These are phyloP conservation scores for Oreochromis niloticus DNA, from an alignment of 2,113 vertebrate species.

Conservation along the genomic window DNA sequence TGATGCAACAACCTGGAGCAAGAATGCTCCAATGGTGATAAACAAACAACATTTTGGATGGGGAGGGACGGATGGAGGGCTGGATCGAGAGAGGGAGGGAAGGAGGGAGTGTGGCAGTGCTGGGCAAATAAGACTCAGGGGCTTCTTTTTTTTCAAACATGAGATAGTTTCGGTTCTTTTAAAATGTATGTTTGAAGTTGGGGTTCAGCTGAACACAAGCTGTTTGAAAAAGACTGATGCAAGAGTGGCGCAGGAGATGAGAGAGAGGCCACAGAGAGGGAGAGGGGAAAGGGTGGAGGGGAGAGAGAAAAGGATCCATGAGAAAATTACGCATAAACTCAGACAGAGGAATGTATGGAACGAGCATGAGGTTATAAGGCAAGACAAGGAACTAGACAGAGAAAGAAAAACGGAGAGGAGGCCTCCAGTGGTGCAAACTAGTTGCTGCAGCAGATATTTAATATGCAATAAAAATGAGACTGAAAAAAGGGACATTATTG, in stretches of 20 bases:
- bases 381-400: not conserved
- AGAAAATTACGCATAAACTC: conserved; percentile 18
- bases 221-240: conserved; percentile 69
- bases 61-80: conserved; percentile 43
- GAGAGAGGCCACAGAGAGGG: conserved; percentile 36
- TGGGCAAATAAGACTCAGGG: conserved; percentile 68
- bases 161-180: conserved; percentile 66
- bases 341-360: conserved; percentile 13
- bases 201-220: conserved; percentile 58
- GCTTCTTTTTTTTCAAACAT: conserved; percentile 43
- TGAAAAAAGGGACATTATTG: not conserved
- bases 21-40: conserved; percentile 68
- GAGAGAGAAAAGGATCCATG: not conserved
- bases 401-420: not conserved
- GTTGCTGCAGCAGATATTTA: not conserved
- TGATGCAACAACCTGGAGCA: conserved; percentile 68
- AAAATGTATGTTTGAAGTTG: conserved; percentile 71
- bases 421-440: conserved; percentile 28
- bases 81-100: conserved; percentile 18
- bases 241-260: conserved; percentile 60
- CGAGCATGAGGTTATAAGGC: not conserved
- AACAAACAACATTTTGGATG: conserved; percentile 68
- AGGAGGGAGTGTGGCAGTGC: conserved; percentile 27
- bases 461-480: not conserved
- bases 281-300: not conserved